Base-by-base conservation (phyloP, 2,113 vertebrate species). In the Trinectes maculatus region DNA sequence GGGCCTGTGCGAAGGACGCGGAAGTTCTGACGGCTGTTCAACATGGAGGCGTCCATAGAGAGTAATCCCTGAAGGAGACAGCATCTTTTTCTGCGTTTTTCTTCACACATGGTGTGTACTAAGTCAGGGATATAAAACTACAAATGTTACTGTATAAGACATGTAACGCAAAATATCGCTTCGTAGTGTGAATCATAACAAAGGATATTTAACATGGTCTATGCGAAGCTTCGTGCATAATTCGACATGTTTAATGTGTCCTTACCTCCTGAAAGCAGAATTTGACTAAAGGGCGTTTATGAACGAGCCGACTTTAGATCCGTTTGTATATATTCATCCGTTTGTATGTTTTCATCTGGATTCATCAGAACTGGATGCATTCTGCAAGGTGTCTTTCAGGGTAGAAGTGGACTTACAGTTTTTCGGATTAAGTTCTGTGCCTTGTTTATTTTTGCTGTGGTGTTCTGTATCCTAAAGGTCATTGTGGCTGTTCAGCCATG, bases 1-100 rank as follows among this genome's bases (percentile, higher is more conserved):
- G 53, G 0, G 6, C 61, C 54, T 0, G 8, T 8, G 9, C 6
- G 69, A 6, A 4, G 84, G 8, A 88, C 77, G 73, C n/a, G 80
- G 78, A 85, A 37, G 34, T 74, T 19, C 8, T 5, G 7, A 47
- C 66, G 72, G 76, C 10, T 48, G 24, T 51, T 3, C 53, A 84
- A 79, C 52, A 84, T 86, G 85, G 85, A 57, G 21, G 29, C 56
- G 52, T 43, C 71, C 85, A 0, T 10, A 8, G 48, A 52, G 25
- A 47, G 26, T 13, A 16, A 0, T 40, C 18, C 60, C 3, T 90
- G 89, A 91, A 93, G 90, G 91, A 91, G 90, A 90, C 60, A 37
- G 2, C n/a, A 1, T 40, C 29, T 21, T 3, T n/a, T 13, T 0
- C 0, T 6, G 2, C n/a, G 2, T 21, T 39, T 3, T 0, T 44